Evolutionary conservation across 2,888 invertebrate genomes (phyloP).

Genomic region (Melipona beecheii): DNA sequence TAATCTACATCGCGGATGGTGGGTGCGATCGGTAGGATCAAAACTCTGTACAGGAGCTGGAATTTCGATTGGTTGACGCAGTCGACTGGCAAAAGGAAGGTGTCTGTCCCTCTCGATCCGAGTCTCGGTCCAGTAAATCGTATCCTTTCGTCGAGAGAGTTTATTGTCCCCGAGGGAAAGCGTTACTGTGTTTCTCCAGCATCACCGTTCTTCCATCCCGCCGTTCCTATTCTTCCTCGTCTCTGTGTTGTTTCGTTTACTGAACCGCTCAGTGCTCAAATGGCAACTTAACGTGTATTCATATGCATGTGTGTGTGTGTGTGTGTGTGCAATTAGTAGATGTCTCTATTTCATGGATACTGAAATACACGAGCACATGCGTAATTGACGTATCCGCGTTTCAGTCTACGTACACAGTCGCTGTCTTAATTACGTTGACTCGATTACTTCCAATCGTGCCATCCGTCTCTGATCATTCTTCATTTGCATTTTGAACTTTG

Average conservation of each 20-base stretch:
- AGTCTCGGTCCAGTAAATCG: slow-evolving; percentile 55
- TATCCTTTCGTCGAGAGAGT: slow-evolving; percentile 38
- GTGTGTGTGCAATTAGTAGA: too few species aligned
- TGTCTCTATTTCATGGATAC: too few species aligned
- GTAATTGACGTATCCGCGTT: too few species aligned
- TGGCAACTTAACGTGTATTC: background rate
- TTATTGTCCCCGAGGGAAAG: slow-evolving; percentile 36
- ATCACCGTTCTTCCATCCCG: background rate
- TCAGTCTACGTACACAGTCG: too few species aligned
- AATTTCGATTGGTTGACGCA: slow-evolving; percentile 32
- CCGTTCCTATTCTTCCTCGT: background rate
- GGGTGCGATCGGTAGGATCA: slow-evolving; percentile 15
- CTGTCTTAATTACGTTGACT: too few species aligned
- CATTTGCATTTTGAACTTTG: too few species aligned
- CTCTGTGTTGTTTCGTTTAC: background rate
- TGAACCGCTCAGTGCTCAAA: background rate
- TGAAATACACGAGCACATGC: too few species aligned
- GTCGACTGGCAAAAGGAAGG: slow-evolving; percentile 42
- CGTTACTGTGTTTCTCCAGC: slow-evolving; percentile 22
- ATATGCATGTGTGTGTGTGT: too few species aligned
- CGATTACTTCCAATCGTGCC: too few species aligned
- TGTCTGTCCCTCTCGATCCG: slow-evolving; percentile 2
- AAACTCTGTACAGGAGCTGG: background rate
- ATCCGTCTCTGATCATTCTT: too few species aligned
- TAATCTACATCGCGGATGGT: background rate